These are phyloP conservation scores for Papilio gigon DNA, from an alignment of 2,888 invertebrate species.

Conservation along the genomic window DNA sequence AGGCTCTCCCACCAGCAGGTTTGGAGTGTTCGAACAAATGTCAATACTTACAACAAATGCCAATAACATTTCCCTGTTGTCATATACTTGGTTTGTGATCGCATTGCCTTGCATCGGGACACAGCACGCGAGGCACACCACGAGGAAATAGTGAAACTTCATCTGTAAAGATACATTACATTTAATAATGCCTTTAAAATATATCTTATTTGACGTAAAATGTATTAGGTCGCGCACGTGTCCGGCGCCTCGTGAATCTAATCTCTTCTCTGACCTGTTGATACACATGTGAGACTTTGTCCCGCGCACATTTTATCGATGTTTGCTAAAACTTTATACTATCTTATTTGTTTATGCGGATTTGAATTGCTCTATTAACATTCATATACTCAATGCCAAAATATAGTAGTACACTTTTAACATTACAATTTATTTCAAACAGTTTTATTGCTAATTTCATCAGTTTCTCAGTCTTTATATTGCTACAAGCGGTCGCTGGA, in stretches of 20 bases:
- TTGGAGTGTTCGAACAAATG: no score
- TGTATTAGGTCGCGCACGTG: slow-evolving; percentile 27
- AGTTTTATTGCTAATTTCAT: no score
- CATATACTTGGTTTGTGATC: slow-evolving; percentile 49
- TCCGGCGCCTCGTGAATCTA: slow-evolving; percentile 24
- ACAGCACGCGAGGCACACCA: slow-evolving; percentile 49
- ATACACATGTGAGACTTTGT: slow-evolving; percentile 3
- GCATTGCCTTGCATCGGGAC: slow-evolving; percentile 45
- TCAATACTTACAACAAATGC: slow-evolving; percentile 65
- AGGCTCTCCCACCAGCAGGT: no score
- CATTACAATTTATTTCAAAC: not conserved
- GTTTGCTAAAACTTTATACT: not conserved
- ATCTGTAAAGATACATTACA: slow-evolving; percentile 47
- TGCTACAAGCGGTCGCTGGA: no score
- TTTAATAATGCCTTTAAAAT: not conserved
- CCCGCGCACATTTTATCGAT: not conserved
- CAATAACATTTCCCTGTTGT: slow-evolving; percentile 60
- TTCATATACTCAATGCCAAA: not conserved
- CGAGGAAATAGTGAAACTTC: slow-evolving; percentile 57
- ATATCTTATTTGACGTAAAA: not conserved
- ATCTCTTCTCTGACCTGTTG: slow-evolving; percentile 16
- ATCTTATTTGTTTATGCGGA: not conserved
- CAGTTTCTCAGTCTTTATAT: no score
- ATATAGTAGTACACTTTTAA: not conserved
- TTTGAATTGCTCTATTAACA: not conserved